These are phyloP conservation scores for Vollenhovia emeryi DNA, from an alignment of 1,140 invertebrate species.

Conservation along the genomic window DNA sequence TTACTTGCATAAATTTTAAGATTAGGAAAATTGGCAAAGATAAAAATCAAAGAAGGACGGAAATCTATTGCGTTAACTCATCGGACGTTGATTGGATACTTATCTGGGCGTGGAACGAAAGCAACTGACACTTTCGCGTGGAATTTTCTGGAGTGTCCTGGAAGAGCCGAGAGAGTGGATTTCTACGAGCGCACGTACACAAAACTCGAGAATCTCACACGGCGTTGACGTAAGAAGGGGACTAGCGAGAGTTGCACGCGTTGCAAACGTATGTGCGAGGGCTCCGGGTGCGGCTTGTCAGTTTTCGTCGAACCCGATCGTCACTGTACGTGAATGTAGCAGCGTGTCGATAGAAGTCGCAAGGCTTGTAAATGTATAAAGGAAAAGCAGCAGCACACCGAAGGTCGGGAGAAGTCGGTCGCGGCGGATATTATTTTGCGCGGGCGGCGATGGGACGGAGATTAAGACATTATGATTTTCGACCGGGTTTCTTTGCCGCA, in stretches of 20 bases:
- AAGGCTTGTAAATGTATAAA: conserved; percentile 64
- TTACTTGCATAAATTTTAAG: background rate
- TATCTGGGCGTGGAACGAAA: too few species aligned
- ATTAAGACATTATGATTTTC: conserved; percentile 20
- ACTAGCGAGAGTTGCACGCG: background rate
- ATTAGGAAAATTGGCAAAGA: background rate
- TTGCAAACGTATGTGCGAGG: background rate
- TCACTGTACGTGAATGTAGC: background rate
- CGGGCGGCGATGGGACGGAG: background rate
- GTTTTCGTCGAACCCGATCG: conserved; percentile 58
- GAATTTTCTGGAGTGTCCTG: background rate
- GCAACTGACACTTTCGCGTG: background rate
- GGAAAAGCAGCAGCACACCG: conserved; percentile 15
- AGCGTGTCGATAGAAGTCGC: conserved; percentile 31
- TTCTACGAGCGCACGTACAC: background rate
- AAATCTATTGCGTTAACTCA: background rate
- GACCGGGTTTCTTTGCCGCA: background rate
- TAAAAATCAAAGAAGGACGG: background rate
- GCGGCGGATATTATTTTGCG: conserved; percentile 29
- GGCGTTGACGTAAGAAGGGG: background rate
- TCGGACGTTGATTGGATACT: background rate
- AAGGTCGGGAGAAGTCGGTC: background rate
- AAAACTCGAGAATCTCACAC: conserved; percentile 34
- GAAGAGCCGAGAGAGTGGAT: background rate
- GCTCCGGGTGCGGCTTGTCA: conserved; percentile 50